phyloP scores from a whole-genome alignment of 2,888 invertebrate species.

The Nesidiocoris tenuis region DNA sequence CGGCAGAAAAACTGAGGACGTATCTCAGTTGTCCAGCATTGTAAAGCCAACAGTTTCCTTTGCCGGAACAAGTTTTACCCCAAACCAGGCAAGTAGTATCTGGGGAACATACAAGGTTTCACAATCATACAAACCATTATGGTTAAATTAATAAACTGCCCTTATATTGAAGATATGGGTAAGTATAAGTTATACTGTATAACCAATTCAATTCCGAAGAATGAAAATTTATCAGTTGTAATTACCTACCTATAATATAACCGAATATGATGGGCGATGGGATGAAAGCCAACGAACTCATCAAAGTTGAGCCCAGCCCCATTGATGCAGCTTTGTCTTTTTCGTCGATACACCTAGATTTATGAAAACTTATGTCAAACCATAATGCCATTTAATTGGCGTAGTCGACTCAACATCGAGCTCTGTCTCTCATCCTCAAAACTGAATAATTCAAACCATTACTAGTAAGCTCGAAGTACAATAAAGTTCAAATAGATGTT shows the following conservation, averaged over 20 bases:
- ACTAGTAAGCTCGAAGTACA: too few species aligned
- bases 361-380: too few species aligned
- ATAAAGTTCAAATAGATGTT: too few species aligned
- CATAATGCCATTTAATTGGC: too few species aligned
- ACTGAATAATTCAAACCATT: too few species aligned
- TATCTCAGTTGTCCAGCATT: conserved; percentile 66
- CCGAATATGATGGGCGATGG: conserved; percentile 77
- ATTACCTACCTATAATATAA: conserved; percentile 63
- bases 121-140: too few species aligned
- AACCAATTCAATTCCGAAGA: not conserved
- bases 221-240: not conserved
- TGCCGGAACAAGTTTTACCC: conserved; percentile 70
- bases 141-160: too few species aligned
- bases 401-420: too few species aligned
- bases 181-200: not conserved
- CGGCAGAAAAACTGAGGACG: conserved; percentile 65
- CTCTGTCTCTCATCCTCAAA: too few species aligned
- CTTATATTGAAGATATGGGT: too few species aligned
- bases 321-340: conserved; percentile 72
- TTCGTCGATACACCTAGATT: conserved; percentile 68
- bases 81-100: conserved; percentile 69
- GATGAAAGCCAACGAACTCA: conserved; percentile 70
- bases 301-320: conserved; percentile 67
- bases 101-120: conserved; percentile 54
- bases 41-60: conserved; percentile 74